phyloP scores from a whole-genome alignment of 37 sponge, comb jelly and placozoan species.

The Cladorhizidae sp. region DNA sequence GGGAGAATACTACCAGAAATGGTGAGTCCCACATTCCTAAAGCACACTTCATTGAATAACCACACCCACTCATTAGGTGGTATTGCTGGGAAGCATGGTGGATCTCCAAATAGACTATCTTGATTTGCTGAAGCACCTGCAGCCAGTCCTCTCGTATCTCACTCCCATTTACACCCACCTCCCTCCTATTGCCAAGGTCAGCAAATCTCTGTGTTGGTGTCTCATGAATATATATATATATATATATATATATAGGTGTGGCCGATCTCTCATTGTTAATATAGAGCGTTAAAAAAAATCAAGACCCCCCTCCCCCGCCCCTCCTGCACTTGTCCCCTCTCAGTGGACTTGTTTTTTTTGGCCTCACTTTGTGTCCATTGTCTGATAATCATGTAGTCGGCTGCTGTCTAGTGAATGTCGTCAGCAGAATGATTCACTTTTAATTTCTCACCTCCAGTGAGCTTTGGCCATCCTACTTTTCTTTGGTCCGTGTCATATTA shows the following conservation, averaged over 20 bases:
- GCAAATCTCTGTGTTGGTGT: no score
- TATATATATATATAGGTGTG: no score
- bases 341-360: no score
- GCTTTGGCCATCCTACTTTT: no score
- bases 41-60: neutral
- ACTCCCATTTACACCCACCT: neutral
- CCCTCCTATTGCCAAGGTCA: slow-evolving; percentile 2
- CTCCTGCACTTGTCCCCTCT: no score
- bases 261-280: neutral
- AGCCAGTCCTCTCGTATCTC: slow-evolving; percentile 25
- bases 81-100: slow-evolving; percentile 25
- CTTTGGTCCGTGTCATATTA: no score
- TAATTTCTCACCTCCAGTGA: no score
- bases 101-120: slow-evolving; percentile 2
- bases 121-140: slow-evolving; percentile 30
- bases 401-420: no score
- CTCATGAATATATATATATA: no score
- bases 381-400: no score
- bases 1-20: slow-evolving; percentile 44
- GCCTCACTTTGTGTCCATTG: no score
- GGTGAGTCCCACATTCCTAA: slow-evolving; percentile 5
- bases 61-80: slow-evolving; percentile 25
- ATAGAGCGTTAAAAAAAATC: neutral
- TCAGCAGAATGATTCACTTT: no score
- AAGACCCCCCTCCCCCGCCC: neutral